A percentile compares a stretch with the other conserved stretches of the same genome.
phyloP scores from a whole-genome alignment of 2,888 invertebrate genomes.

The Caenorhabditis wallacei region DNA sequence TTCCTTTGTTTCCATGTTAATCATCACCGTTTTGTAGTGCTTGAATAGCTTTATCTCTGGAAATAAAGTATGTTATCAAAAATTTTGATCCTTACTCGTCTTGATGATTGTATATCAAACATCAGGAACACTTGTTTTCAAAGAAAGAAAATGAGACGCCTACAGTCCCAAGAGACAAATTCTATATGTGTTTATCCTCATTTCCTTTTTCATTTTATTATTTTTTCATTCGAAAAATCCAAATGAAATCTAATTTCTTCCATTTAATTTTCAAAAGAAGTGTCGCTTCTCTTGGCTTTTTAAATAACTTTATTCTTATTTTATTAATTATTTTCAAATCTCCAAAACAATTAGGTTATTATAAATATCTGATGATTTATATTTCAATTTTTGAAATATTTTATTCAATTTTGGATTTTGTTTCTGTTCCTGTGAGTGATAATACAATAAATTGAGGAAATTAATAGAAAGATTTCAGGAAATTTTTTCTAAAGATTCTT shows the following conservation, averaged over 20 bases:
- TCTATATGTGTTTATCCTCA: not conserved
- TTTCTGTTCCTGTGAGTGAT: constrained; percentile 13
- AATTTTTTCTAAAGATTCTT: constrained; percentile 3
- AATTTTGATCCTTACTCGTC: too few relatives aligned
- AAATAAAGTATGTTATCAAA: constrained; percentile 9
- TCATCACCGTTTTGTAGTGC: constrained; percentile 16
- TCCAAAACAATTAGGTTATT: constrained; percentile 36
- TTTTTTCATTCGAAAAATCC: not conserved
- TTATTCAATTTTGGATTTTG: constrained; percentile 34
- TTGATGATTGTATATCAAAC: too few relatives aligned
- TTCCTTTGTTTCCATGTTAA: constrained; percentile 22
- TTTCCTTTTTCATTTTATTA: not conserved
- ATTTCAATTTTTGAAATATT: constrained; percentile 34
- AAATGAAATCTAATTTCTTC: not conserved
- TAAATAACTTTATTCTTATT: constrained; percentile 19
- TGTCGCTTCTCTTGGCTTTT: constrained; percentile 12
- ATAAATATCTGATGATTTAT: constrained; percentile 39
- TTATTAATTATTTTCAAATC: constrained; percentile 41
- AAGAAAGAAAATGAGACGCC: too few relatives aligned
- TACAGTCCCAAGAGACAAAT: not conserved
- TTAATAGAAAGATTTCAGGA: not conserved
- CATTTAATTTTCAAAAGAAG: not conserved
- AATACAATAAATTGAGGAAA: not conserved
- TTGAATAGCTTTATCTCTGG: constrained; percentile 14
- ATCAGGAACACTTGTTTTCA: too few relatives aligned